Conservation (phyloP, 2,888 invertebrate genomes). For the Callinectes sapidus region DNA sequence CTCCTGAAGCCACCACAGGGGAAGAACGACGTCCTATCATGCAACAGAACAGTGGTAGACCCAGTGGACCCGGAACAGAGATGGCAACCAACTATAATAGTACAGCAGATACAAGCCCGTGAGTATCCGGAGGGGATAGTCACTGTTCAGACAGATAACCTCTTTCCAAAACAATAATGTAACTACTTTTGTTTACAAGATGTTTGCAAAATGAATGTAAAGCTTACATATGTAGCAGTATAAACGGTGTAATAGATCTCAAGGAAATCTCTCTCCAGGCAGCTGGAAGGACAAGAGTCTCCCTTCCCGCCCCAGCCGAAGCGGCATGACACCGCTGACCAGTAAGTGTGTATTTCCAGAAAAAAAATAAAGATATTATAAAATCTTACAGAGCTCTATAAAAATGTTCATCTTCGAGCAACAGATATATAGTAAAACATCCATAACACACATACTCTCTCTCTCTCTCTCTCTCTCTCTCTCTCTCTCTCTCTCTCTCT, state of each 20-base stretch:
- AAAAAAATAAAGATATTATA: background rate
- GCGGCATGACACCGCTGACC: background rate
- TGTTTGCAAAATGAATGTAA: too few species aligned
- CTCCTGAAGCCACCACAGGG: background rate
- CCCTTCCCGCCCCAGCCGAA: background rate
- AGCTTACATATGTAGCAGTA: too few species aligned
- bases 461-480: background rate
- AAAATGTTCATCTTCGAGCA: background rate
- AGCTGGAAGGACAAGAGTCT: background rate
- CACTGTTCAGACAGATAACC: too few species aligned
- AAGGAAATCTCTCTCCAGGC: background rate
- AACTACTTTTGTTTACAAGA: too few species aligned
- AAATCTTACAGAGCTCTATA: background rate
- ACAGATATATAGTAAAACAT: background rate
- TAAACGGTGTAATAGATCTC: background rate
- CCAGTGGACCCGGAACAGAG: background rate
- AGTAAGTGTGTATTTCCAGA: background rate
- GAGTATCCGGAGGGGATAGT: background rate
- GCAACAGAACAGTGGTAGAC: background rate
- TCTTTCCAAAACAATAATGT: too few species aligned
- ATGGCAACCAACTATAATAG: constrained; percentile 32
- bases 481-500: background rate
- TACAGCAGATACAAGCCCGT: background rate
- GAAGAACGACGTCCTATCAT: constrained; percentile 49
- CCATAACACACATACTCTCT: background rate